phyloP scores from a whole-genome alignment of 2,888 invertebrate species.

The Athalia rosae region DNA sequence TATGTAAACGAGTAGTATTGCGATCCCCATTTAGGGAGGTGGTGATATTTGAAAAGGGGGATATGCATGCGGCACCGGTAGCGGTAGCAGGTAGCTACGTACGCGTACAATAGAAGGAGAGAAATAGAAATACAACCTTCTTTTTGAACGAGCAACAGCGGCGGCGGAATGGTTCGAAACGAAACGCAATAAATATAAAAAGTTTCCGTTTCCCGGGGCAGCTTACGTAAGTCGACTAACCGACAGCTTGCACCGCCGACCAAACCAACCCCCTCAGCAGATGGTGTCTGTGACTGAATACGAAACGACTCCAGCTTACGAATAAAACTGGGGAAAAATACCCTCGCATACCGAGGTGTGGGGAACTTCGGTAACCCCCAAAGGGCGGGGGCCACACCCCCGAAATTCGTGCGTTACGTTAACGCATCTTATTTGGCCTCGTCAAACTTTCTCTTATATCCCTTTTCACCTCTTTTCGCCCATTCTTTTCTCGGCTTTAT shows the following conservation, averaged over 20 bases:
- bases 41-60: too few relatives aligned
- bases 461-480: neutral
- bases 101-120: neutral
- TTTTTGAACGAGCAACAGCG: neutral
- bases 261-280: neutral
- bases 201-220: neutral
- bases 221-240: conserved; percentile 12
- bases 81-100: neutral
- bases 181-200: conserved; percentile 32
- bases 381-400: neutral
- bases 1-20: too few relatives aligned
- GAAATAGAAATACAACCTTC: neutral
- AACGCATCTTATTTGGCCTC: conserved; percentile 12
- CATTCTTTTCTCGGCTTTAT: neutral
- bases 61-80: too few relatives aligned
- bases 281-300: conserved; percentile 29
- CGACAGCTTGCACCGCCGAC: neutral
- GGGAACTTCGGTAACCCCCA: neutral
- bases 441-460: conserved; percentile 2
- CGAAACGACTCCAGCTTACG: conserved; percentile 24
- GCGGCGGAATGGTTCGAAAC: neutral
- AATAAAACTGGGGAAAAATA: conserved; percentile 29
- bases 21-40: too few relatives aligned
- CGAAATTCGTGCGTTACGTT: neutral
- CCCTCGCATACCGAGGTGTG: neutral